Evolutionary conservation across 2,888 invertebrate species (phyloP).

Genomic region (Heliconius ethilla): DNA sequence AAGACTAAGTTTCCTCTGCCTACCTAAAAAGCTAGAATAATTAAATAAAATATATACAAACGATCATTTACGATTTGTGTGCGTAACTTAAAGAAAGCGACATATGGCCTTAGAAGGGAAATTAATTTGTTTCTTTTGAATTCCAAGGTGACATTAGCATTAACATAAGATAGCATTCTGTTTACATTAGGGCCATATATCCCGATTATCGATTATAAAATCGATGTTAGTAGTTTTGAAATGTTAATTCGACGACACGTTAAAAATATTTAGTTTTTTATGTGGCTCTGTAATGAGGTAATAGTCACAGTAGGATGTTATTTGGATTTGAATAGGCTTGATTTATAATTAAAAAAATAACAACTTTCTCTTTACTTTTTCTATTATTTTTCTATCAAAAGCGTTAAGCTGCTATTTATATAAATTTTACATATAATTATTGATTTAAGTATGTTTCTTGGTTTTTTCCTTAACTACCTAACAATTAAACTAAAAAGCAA

Average conservation of each 20-base stretch:
- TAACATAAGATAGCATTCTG: conserved; percentile 36
- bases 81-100: conserved; percentile 32
- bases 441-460: no score
- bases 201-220: conserved; percentile 35
- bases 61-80: not conserved
- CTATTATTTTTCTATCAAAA: not conserved
- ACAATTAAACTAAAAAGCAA: not conserved
- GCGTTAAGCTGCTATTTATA: not conserved
- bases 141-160: conserved; percentile 34
- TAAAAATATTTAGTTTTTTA: conserved; percentile 39
- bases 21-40: not conserved
- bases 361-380: conserved; percentile 36
- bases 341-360: conserved; percentile 38
- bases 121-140: conserved; percentile 38
- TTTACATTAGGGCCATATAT: conserved; percentile 34
- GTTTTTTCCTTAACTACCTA: not conserved
- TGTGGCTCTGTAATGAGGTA: conserved; percentile 42
- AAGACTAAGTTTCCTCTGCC: not conserved
- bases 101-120: conserved; percentile 28
- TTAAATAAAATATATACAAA: not conserved
- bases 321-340: conserved; percentile 17
- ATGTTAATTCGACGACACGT: conserved; percentile 38
- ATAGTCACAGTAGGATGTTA: conserved; percentile 42
- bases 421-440: not conserved
- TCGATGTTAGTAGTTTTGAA: conserved; percentile 31